Evolutionary conservation across 2,888 invertebrate genomes (phyloP).

Genomic region (Drosophila peninsularis): DNA sequence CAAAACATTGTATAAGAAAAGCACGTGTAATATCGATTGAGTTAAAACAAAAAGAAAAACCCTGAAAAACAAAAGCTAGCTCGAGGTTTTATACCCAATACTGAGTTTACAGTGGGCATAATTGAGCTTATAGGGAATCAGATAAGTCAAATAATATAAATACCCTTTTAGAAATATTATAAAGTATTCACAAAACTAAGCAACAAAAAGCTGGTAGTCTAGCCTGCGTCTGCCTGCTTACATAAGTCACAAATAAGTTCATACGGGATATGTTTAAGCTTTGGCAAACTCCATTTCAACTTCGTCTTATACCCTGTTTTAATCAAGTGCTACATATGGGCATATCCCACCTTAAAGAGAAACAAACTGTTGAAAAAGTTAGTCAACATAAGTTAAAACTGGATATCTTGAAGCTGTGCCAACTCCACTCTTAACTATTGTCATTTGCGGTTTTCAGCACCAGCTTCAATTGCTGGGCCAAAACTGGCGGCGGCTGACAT

Average conservation of each 20-base stretch:
- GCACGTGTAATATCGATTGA: slow-evolving; percentile 51
- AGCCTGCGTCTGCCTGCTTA: too few species aligned
- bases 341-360: not conserved
- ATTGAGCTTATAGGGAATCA: not conserved
- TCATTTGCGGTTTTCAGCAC: slow-evolving; percentile 14
- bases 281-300: not conserved
- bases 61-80: slow-evolving; percentile 19
- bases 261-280: not conserved
- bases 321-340: not conserved
- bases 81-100: slow-evolving; percentile 22
- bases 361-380: too few species aligned
- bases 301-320: not conserved
- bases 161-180: not conserved
- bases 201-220: not conserved
- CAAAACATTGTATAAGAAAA: slow-evolving; percentile 6
- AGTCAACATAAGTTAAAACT: not conserved
- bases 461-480: slow-evolving; percentile 29
- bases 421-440: not conserved
- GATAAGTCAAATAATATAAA: not conserved
- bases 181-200: not conserved
- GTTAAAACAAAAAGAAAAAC: slow-evolving; percentile 27
- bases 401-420: slow-evolving; percentile 18
- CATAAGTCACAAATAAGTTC: not conserved
- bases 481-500: slow-evolving; percentile 37
- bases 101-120: not conserved